Evolutionary conservation across 1,140 invertebrate species (phyloP).

Genomic region (Anagrus nilaparvatae): DNA sequence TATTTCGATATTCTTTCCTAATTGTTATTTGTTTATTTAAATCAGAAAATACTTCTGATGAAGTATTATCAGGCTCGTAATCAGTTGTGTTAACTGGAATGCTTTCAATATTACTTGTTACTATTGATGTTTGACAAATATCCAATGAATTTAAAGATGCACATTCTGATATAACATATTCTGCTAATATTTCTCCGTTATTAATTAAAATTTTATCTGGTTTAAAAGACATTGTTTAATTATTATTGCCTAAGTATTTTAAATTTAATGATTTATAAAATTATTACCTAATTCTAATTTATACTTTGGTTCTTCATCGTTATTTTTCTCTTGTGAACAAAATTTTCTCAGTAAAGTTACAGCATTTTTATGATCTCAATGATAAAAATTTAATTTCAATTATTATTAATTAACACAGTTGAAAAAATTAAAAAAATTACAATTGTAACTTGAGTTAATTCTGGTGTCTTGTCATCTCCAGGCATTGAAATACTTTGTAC

Average conservation of each 20-base stretch:
- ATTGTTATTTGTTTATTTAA: too few species aligned
- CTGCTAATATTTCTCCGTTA: slow-evolving; percentile 46
- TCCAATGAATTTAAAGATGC: not conserved
- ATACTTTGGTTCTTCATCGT: slow-evolving; percentile 24
- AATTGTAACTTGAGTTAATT: too few species aligned
- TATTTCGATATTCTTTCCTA: too few species aligned
- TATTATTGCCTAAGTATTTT: too few species aligned
- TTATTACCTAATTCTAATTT: slow-evolving; percentile 30
- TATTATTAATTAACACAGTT: too few species aligned
- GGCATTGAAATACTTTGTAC: too few species aligned
- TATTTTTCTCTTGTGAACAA: slow-evolving; percentile 18
- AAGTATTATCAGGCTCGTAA: slow-evolving; percentile 2
- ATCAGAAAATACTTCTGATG: not conserved
- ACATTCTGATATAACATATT: slow-evolving; percentile 40
- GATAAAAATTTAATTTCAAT: too few species aligned
- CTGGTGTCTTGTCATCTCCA: too few species aligned
- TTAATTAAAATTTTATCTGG: slow-evolving; percentile 53
- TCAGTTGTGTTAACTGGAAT: not conserved
- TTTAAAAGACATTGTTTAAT: too few species aligned
- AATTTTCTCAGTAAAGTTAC: slow-evolving; percentile 39
- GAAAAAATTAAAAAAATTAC: too few species aligned
- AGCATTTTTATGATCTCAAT: slow-evolving; percentile 54
- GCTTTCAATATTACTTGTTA: not conserved
- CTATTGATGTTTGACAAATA: too few species aligned
- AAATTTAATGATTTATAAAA: too few species aligned